Evolutionary conservation across 2,797 vertebrate species (phyloP).

Genomic region (Gadopsis bispinosus): DNA sequence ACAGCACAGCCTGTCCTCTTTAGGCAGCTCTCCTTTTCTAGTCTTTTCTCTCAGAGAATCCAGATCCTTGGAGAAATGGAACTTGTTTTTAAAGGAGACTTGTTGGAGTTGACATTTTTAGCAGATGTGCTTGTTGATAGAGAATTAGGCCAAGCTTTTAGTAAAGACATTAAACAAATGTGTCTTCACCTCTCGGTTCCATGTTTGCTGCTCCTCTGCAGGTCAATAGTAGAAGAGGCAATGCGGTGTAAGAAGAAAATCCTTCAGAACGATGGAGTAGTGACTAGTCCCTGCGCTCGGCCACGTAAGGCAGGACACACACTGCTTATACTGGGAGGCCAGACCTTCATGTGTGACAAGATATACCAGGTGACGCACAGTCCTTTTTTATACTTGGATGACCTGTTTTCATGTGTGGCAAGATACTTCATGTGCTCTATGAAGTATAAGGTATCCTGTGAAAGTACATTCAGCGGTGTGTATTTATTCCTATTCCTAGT

Average conservation of each 20-base stretch:
- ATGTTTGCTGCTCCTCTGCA: slow-evolving; percentile 33
- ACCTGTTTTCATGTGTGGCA: neutral
- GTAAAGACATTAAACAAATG: neutral
- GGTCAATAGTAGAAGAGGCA: slow-evolving; percentile 91
- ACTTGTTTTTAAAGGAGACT: slow-evolving; percentile 6
- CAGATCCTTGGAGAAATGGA: slow-evolving; percentile 12
- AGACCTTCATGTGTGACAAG: slow-evolving; percentile 98
- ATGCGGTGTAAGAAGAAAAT: slow-evolving; percentile 92
- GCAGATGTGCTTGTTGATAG: slow-evolving; percentile 1
- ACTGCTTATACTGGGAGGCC: slow-evolving; percentile 93
- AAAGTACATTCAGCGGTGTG: neutral
- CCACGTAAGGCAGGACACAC: slow-evolving; percentile 95
- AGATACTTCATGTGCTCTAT: neutral
- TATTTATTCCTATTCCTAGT: neutral
- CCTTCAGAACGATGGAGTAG: slow-evolving; percentile 91
- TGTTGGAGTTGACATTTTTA: neutral
- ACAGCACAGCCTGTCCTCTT: neutral
- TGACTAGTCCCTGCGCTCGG: slow-evolving; percentile 92
- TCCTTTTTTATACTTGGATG: neutral
- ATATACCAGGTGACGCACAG: slow-evolving; percentile 87
- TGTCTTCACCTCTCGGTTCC: neutral
- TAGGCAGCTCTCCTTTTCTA: neutral
- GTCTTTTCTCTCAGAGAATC: neutral
- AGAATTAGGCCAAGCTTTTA: slow-evolving; percentile 2
- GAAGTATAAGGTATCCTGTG: neutral